A percentile compares a stretch with the other conserved stretches of the same genome.
Conservation (phyloP, 2,113 vertebrate species). For the Peromyscus polionotus region DNA sequence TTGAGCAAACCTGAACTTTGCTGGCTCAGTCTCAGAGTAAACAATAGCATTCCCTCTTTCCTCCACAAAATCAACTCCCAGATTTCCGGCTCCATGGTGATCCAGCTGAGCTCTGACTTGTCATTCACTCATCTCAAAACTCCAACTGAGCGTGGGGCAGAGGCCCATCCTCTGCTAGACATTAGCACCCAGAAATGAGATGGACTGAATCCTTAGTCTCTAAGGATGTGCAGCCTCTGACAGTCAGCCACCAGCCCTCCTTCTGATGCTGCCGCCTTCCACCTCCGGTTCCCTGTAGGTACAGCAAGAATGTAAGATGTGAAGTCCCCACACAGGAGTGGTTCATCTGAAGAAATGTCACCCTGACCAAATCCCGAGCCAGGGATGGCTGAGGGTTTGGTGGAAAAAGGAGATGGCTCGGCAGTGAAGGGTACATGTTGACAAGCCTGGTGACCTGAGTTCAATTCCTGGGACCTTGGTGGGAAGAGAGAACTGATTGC, state of each 20-base stretch:
- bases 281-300: neutral
- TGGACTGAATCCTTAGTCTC: neutral
- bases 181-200: neutral
- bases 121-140: neutral
- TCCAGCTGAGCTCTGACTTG: neutral
- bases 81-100: neutral
- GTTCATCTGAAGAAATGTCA: neutral
- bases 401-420: neutral
- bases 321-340: neutral
- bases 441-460: neutral
- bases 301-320: neutral
- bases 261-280: neutral
- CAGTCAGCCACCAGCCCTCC: fast-evolving
- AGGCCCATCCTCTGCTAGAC: neutral
- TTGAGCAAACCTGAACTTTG: constrained; percentile 11
- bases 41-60: neutral
- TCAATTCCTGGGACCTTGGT: too few species aligned
- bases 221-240: neutral
- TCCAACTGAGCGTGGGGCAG: neutral
- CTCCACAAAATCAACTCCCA: neutral
- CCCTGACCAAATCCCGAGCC: neutral
- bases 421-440: neutral
- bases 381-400: neutral
- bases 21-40: constrained; percentile 20
- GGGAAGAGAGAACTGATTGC: neutral